Percentiles rank a stretch among this genome's conserved stretches.
Conservation (phyloP, 2,888 invertebrate species). For the Drosophila meridiana region DNA sequence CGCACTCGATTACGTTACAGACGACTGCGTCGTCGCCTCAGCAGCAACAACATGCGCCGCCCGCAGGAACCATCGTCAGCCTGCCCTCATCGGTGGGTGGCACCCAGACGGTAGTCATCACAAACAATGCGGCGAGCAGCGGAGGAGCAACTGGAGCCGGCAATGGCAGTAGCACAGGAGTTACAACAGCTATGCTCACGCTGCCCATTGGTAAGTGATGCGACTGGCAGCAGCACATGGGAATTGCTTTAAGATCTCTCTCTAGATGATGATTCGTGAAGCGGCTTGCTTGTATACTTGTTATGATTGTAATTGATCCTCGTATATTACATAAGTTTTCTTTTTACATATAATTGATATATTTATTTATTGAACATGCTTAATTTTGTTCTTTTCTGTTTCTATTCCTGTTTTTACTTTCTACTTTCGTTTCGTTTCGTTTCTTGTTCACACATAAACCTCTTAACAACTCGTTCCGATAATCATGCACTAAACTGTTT, state of each 20-base stretch:
- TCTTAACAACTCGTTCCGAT: slow-evolving; percentile 68
- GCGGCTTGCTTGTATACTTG: slow-evolving; percentile 7
- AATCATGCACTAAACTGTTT: slow-evolving; percentile 64
- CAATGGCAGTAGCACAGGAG: slow-evolving; percentile 51
- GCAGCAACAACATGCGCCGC: slow-evolving; percentile 79
- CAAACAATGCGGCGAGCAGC: slow-evolving; percentile 66
- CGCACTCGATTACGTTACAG: slow-evolving; percentile 82
- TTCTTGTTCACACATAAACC: slow-evolving; percentile 65
- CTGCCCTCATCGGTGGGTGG: slow-evolving; percentile 78
- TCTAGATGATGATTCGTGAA: not conserved
- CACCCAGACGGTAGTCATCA: slow-evolving; percentile 85
- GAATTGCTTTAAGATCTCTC: not conserved
- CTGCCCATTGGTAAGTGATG: slow-evolving; percentile 87
- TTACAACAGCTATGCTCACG: slow-evolving; percentile 86
- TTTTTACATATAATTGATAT: slow-evolving; percentile 43
- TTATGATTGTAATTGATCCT: slow-evolving; percentile 19
- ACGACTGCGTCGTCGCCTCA: slow-evolving; percentile 76
- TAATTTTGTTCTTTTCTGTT: slow-evolving; percentile 76
- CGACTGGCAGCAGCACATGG: slow-evolving; percentile 6
- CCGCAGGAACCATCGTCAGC: slow-evolving; percentile 86
- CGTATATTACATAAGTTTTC: slow-evolving; percentile 22
- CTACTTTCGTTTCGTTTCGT: slow-evolving; percentile 49
- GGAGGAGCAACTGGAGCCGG: slow-evolving; percentile 40
- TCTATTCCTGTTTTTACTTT: slow-evolving; percentile 63
- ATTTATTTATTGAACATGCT: slow-evolving; percentile 71